phyloP scores from a whole-genome alignment of 2,888 invertebrate species.

The Acleris cristana region DNA sequence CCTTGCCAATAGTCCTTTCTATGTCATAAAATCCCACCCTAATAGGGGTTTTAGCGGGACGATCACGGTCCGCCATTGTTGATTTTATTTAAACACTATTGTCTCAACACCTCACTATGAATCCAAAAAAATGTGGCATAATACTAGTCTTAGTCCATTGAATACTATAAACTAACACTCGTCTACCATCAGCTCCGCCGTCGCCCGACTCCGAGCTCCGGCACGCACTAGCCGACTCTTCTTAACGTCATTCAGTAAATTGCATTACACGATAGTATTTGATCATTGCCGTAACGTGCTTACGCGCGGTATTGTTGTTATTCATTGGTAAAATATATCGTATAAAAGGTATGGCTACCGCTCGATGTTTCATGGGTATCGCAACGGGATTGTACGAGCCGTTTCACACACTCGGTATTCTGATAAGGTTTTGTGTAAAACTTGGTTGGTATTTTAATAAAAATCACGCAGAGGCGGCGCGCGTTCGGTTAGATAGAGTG shows the following conservation, averaged over 20 bases:
- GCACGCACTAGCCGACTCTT: conserved; percentile 43
- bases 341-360: conserved; percentile 62
- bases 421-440: conserved; percentile 62
- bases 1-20: conserved; percentile 98
- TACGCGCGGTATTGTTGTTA: conserved; percentile 47
- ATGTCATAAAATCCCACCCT: conserved; percentile 99
- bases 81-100: conserved; percentile 56
- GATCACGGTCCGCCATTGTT: conserved; percentile 84
- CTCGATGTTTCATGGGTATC: conserved; percentile 40
- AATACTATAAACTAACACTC: conserved; percentile 47
- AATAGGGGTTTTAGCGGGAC: conserved; percentile 87
- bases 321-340: conserved; percentile 57
- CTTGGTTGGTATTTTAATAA: conserved; percentile 63
- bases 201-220: conserved; percentile 41
- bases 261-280: conserved; percentile 43
- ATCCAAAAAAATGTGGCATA: conserved; percentile 36
- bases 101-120: conserved; percentile 36
- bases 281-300: conserved; percentile 39
- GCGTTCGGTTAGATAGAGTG: conserved; percentile 57
- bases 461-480: conserved; percentile 80
- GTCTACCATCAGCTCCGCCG: conserved; percentile 46
- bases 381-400: neutral
- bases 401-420: conserved; percentile 25
- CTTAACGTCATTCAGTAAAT: conserved; percentile 45
- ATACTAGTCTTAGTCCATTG: conserved; percentile 29